phyloP scores from a whole-genome alignment of 2,113 vertebrate species.

The Arenaria interpres region DNA sequence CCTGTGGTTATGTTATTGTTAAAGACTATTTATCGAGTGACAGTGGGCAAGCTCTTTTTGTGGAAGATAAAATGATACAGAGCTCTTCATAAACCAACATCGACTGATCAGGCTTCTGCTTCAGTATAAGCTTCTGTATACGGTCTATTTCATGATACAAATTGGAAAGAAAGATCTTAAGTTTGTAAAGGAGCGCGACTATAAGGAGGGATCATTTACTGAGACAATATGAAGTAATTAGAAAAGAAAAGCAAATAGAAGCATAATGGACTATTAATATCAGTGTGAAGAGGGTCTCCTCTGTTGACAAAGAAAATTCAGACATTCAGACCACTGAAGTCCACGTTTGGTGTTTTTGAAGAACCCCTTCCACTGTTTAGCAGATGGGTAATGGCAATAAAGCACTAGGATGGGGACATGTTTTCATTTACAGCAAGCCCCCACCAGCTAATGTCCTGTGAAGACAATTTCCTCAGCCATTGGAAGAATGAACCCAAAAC shows the following conservation, averaged over 20 bases:
- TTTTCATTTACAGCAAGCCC: neutral
- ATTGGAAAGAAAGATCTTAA: neutral
- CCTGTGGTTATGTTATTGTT: neutral
- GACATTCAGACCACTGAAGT: neutral
- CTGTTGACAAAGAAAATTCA: neutral
- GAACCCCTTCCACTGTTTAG: neutral
- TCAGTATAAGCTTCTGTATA: neutral
- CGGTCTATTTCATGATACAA: neutral
- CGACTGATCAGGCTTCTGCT: neutral
- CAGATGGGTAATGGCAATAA: neutral
- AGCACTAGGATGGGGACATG: neutral
- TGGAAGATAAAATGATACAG: neutral
- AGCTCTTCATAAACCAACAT: neutral
- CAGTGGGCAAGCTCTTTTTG: neutral
- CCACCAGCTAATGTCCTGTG: neutral
- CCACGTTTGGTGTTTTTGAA: neutral
- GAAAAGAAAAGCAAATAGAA: neutral
- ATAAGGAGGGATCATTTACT: neutral
- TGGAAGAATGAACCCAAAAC: neutral
- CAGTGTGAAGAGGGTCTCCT: neutral
- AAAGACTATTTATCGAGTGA: slow-evolving; percentile 25
- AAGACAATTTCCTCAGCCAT: neutral
- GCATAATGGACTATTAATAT: neutral
- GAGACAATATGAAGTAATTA: neutral
- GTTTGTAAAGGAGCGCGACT: neutral